Evolutionary conservation across 2,888 invertebrate genomes (phyloP).

Genomic region (Ochlodes sylvanus): DNA sequence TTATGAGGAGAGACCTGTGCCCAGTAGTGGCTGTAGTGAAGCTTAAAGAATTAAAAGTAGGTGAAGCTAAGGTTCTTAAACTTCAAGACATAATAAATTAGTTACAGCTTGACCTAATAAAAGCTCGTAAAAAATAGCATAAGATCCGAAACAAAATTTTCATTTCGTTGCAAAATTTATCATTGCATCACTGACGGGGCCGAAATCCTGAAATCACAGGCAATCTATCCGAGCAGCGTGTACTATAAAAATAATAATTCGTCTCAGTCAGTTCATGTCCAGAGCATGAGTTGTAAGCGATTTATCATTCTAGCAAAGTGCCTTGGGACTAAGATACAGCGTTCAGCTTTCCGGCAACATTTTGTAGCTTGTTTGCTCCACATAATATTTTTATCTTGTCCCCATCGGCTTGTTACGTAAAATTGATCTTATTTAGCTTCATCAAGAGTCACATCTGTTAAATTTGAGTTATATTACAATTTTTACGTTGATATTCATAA

Average conservation of each 20-base stretch:
- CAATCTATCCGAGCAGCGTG: slow-evolving; percentile 75
- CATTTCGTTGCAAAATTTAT: slow-evolving; percentile 32
- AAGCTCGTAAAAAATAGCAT: background rate
- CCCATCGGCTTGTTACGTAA: slow-evolving; percentile 6
- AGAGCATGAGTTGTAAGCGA: slow-evolving; percentile 42
- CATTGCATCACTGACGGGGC: slow-evolving; percentile 46
- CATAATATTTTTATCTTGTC: slow-evolving; percentile 21
- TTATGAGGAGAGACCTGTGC: too few relatives aligned
- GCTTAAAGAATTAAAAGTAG: too few relatives aligned
- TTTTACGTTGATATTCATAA: too few relatives aligned
- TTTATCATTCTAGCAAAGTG: slow-evolving; percentile 32
- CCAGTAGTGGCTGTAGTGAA: too few relatives aligned
- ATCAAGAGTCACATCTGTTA: background rate
- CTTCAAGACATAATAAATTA: too few relatives aligned
- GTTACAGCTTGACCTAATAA: too few relatives aligned
- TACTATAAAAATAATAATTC: slow-evolving; percentile 82
- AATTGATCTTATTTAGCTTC: background rate
- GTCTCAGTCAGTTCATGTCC: slow-evolving; percentile 55
- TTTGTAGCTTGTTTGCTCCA: slow-evolving; percentile 32
- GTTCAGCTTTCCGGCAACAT: slow-evolving; percentile 33
- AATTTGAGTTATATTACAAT: background rate
- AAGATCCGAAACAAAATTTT: background rate
- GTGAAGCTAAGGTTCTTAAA: too few relatives aligned
- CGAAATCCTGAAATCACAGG: slow-evolving; percentile 71
- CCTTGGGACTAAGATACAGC: slow-evolving; percentile 28